Conservation (phyloP, 2,113 vertebrate genomes). For the Tragelaphus strepsiceros region DNA sequence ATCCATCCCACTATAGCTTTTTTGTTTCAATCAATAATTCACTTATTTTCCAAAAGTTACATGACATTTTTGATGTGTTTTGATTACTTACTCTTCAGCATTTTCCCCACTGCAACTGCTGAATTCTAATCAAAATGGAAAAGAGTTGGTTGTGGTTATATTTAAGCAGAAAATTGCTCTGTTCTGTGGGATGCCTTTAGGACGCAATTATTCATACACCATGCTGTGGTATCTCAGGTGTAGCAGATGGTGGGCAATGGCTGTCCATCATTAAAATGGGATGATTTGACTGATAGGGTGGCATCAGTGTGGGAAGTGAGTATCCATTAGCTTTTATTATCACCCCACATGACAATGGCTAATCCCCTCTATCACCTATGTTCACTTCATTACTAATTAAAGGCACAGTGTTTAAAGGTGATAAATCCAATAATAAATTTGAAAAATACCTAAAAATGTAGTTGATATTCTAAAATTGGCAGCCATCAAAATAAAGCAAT, state of each 20-base stretch:
- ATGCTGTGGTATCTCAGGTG: neutral
- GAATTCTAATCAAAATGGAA: slow-evolving; percentile 4
- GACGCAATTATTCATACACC: neutral
- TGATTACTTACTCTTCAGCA: neutral
- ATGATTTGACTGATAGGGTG: neutral
- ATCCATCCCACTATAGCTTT: neutral
- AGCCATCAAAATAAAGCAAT: neutral
- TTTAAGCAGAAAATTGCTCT: neutral
- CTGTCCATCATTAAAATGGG: neutral
- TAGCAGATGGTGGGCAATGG: neutral
- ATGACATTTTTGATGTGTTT: neutral
- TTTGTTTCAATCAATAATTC: neutral
- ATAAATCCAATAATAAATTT: neutral
- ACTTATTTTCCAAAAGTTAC: neutral
- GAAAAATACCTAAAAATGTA: neutral
- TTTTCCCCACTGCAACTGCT: neutral
- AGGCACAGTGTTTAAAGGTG: neutral
- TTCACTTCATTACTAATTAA: neutral
- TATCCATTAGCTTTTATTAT: neutral
- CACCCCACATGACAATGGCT: neutral
- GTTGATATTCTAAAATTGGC: neutral
- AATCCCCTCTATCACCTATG: neutral
- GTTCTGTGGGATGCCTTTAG: neutral
- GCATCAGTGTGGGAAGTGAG: no score
- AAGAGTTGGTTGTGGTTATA: neutral